These are phyloP conservation scores for Hyles lineata DNA, from an alignment of 2,888 invertebrate genomes.

Conservation along the genomic window DNA sequence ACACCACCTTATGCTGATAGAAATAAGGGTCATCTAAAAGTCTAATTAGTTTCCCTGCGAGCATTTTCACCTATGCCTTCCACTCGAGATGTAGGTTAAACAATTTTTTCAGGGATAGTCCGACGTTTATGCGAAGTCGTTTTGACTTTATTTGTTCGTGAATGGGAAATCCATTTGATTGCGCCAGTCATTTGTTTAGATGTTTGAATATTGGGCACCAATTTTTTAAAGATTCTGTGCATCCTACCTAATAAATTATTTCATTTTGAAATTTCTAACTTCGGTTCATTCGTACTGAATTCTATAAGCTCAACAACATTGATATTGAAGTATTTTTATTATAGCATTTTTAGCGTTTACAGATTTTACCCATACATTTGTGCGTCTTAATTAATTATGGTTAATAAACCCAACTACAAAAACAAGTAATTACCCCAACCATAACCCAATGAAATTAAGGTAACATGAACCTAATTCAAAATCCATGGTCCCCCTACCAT, in stretches of 20 bases:
- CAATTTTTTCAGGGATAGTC: conserved; percentile 32
- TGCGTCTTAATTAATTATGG: too few relatives aligned
- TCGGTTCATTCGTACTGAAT: too few relatives aligned
- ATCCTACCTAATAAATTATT: too few relatives aligned
- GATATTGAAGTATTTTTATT: too few relatives aligned
- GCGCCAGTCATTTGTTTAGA: neutral
- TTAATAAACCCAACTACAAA: too few relatives aligned
- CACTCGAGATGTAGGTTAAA: conserved; percentile 49
- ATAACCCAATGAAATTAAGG: too few relatives aligned
- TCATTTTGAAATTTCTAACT: too few relatives aligned
- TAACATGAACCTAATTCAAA: neutral
- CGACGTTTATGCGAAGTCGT: conserved; percentile 47
- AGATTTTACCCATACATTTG: too few relatives aligned
- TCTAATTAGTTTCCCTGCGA: conserved; percentile 40
- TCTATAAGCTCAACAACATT: too few relatives aligned
- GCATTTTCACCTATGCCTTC: conserved; percentile 34
- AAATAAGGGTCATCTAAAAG: conserved; percentile 33
- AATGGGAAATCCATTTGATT: conserved; percentile 3
- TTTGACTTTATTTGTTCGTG: conserved; percentile 33
- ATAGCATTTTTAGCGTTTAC: too few relatives aligned
- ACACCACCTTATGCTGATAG: conserved; percentile 36
- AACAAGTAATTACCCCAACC: too few relatives aligned
- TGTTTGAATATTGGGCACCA: neutral
- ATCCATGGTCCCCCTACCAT: conserved; percentile 42
- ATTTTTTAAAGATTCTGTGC: neutral